Conservation (phyloP, 2,113 vertebrate genomes). For the Chaetura pelagica region DNA sequence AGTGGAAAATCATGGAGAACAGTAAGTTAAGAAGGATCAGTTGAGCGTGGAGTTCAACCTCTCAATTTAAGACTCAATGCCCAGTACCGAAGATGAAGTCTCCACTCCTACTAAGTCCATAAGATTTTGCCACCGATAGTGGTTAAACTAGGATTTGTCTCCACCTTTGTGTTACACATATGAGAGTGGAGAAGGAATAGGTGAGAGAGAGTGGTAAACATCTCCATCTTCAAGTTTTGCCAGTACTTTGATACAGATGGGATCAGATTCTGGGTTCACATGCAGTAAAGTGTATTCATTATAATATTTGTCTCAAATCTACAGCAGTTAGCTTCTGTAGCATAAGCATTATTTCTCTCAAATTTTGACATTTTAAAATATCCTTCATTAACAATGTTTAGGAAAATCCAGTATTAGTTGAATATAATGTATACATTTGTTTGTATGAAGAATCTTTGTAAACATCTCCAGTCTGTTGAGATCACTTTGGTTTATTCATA, state of each 20-base stretch:
- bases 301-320: not conserved
- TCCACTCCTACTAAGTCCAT: rapidly evolving
- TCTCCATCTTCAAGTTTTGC: not conserved
- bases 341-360: not conserved
- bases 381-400: rapidly evolving
- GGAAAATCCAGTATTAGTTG: not conserved
- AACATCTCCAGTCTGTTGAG: not conserved
- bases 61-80: not conserved
- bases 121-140: not conserved
- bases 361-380: not conserved
- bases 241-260: not conserved
- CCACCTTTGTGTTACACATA: rapidly evolving
- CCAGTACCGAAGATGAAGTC: not conserved
- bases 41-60: not conserved
- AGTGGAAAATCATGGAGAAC: not conserved
- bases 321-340: not conserved
- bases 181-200: not conserved
- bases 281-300: not conserved
- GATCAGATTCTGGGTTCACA: not conserved
- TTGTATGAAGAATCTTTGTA: not conserved
- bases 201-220: too few species aligned
- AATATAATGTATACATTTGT: not conserved
- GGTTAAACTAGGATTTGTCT: not conserved
- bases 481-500: not conserved
- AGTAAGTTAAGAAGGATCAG: not conserved